phyloP scores from a whole-genome alignment of 2,888 invertebrate genomes.

The Molorchus minor region DNA sequence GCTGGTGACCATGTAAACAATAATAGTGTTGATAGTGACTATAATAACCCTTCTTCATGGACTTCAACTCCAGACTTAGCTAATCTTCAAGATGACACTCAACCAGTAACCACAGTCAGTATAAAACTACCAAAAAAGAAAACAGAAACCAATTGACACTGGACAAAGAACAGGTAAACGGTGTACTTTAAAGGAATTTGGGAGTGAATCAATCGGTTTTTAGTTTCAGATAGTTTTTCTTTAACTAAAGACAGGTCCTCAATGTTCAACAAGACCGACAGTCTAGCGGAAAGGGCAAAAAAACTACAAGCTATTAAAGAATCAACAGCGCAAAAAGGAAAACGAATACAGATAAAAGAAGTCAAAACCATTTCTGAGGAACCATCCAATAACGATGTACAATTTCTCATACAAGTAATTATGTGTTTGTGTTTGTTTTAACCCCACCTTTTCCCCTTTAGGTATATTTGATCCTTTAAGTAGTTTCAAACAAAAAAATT shows the following conservation, averaged over 20 bases:
- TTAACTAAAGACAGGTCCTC: conserved; percentile 47
- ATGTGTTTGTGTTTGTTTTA: conserved; percentile 49
- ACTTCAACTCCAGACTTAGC: conserved; percentile 85
- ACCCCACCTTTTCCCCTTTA: conserved; percentile 33
- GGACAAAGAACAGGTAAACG: conserved; percentile 62
- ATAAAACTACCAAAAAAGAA: conserved; percentile 74
- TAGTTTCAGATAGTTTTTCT: conserved; percentile 57
- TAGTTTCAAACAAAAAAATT: conserved; percentile 18
- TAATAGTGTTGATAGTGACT: conserved; percentile 44
- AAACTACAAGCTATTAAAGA: conserved; percentile 69
- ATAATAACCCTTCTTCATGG: conserved; percentile 70
- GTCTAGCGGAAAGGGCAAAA: conserved; percentile 74
- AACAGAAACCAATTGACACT: conserved; percentile 71
- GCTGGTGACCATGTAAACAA: conserved; percentile 50
- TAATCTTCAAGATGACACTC: conserved; percentile 68
- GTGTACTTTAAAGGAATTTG: too few relatives aligned
- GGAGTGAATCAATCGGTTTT: conserved; percentile 3
- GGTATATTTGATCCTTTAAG: conserved; percentile 22
- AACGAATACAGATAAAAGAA: conserved; percentile 60
- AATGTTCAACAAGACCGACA: conserved; percentile 74
- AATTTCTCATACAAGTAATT: conserved; percentile 70
- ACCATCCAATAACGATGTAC: conserved; percentile 67
- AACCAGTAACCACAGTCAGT: conserved; percentile 72
- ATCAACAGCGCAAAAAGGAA: conserved; percentile 39
- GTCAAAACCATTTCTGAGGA: conserved; percentile 59